Percentiles rank a stretch among this genome's conserved stretches.
These are phyloP conservation scores for Lampris incognitus DNA, from an alignment of 2,113 vertebrate species.

Conservation along the genomic window DNA sequence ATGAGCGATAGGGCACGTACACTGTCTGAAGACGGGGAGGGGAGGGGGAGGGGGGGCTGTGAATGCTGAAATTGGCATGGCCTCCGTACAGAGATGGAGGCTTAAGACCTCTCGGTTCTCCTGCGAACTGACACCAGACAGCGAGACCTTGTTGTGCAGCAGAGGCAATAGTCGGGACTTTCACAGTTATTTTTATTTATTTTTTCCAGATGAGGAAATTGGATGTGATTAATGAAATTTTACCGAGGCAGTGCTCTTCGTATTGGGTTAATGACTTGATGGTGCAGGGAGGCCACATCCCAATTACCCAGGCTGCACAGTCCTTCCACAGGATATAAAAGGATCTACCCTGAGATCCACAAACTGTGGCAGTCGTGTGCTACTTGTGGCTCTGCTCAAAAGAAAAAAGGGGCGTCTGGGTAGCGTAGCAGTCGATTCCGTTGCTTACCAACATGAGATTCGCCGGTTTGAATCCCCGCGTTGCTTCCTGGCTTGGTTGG, in stretches of 20 bases:
- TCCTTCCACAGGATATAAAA: slow-evolving; percentile 48
- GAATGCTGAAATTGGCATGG: slow-evolving; percentile 69
- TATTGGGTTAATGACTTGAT: slow-evolving; percentile 32
- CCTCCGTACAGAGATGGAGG: slow-evolving; percentile 57
- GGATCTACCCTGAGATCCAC: slow-evolving; percentile 40
- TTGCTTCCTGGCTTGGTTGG: no score
- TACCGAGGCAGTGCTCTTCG: slow-evolving; percentile 44
- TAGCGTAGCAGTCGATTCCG: no score
- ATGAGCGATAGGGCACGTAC: slow-evolving; percentile 78
- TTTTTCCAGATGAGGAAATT: slow-evolving; percentile 56
- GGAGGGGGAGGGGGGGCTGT: slow-evolving; percentile 71
- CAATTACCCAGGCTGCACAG: slow-evolving; percentile 20
- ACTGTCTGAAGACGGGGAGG: slow-evolving; percentile 66
- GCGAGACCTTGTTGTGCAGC: slow-evolving; percentile 30
- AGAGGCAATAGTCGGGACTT: no score
- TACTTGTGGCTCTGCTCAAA: no score
- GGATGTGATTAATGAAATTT: slow-evolving; percentile 58
- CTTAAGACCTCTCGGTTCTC: slow-evolving; percentile 47
- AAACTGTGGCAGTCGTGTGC: background rate
- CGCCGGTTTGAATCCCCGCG: no score
- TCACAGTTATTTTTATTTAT: no score
- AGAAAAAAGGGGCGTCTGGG: no score
- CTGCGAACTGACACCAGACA: slow-evolving; percentile 58
- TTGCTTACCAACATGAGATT: no score
- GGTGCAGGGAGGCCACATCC: slow-evolving; percentile 38